Conservation (phyloP, 2,888 invertebrate species). For the Lithophane ornitopus region DNA sequence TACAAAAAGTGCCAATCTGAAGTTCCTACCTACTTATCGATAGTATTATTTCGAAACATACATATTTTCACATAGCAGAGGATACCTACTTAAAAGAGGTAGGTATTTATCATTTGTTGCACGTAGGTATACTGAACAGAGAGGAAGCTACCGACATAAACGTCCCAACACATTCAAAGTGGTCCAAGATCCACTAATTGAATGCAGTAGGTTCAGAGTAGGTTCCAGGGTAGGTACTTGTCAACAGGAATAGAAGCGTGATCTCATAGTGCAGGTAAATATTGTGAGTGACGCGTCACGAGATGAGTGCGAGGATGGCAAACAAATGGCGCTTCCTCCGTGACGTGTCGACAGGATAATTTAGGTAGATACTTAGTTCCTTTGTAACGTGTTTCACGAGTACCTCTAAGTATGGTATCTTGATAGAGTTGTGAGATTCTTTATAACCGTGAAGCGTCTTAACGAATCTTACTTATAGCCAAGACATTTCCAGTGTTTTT, state of each 20-base stretch:
- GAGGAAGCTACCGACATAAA: not conserved
- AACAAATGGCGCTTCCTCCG: conserved; percentile 15
- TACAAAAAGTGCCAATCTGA: not conserved
- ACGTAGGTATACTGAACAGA: not conserved
- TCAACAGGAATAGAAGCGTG: conserved; percentile 18
- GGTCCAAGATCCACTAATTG: conserved; percentile 4
- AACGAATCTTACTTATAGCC: no score
- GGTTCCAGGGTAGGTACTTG: not conserved
- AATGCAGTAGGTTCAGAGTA: not conserved
- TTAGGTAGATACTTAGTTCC: not conserved
- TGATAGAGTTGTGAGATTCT: not conserved
- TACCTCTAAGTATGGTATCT: not conserved
- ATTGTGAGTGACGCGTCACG: conserved; percentile 24
- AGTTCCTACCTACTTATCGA: not conserved
- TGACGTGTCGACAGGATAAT: not conserved
- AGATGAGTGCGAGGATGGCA: not conserved
- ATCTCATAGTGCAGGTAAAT: conserved; percentile 33
- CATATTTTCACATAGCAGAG: not conserved
- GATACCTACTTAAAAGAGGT: not conserved
- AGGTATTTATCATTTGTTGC: not conserved
- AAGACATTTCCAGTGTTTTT: no score
- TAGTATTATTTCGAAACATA: not conserved
- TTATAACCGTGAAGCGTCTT: no score
- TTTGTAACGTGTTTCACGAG: not conserved
- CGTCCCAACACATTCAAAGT: not conserved